phyloP scores from a whole-genome alignment of 92 coral and sea anemone species.

The Zoanthus solanderi region DNA sequence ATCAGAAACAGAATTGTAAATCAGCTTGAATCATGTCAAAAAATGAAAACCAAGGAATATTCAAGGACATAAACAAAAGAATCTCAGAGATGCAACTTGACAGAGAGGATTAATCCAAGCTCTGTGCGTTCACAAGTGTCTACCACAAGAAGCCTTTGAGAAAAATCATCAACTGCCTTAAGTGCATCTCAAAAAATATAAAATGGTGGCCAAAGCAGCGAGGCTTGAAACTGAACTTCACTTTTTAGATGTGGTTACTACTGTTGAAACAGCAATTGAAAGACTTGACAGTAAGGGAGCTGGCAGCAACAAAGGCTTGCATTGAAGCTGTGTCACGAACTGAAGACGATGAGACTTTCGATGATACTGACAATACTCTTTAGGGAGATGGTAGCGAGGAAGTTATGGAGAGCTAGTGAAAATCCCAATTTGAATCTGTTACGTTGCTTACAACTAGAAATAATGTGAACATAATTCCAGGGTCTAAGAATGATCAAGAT shows the following conservation, averaged over 20 bases:
- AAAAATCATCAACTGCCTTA: neutral
- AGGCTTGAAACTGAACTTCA: constrained; percentile 12
- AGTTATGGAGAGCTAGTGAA: neutral
- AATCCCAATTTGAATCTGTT: neutral
- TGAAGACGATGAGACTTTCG: neutral
- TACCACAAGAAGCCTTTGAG: neutral
- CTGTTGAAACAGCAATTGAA: neutral
- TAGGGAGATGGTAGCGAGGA: neutral
- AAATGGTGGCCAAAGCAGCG: neutral
- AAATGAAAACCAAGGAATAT: neutral
- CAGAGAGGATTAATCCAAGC: neutral
- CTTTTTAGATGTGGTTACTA: neutral
- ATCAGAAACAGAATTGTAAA: neutral
- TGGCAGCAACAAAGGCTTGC: neutral
- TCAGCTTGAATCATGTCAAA: neutral
- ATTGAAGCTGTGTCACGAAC: neutral
- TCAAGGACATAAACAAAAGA: neutral
- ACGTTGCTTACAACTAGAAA: neutral
- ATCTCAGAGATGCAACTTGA: neutral
- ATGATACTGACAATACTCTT: neutral
- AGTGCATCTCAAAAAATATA: neutral
- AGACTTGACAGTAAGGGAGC: neutral
- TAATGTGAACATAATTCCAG: neutral
- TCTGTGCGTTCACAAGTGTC: neutral
- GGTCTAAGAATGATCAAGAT: neutral